These are phyloP conservation scores for Istiophorus platypterus DNA, from an alignment of 2,113 vertebrate genomes.

Conservation along the genomic window DNA sequence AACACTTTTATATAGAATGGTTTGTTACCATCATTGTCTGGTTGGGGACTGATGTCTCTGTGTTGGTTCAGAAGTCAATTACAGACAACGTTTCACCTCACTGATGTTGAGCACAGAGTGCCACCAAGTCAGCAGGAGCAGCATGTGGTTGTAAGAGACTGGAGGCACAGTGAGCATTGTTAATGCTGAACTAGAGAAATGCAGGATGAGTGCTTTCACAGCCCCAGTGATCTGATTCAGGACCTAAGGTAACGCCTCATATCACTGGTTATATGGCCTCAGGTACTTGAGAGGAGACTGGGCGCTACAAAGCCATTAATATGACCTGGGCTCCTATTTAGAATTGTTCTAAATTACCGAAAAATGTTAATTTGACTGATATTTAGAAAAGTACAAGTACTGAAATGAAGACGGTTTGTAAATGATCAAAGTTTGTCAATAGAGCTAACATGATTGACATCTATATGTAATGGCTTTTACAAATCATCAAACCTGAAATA, in stretches of 20 bases:
- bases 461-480: constrained; percentile 45
- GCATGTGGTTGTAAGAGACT: constrained; percentile 57
- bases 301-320: background rate
- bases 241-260: constrained; percentile 22
- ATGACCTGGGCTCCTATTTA: constrained; percentile 34
- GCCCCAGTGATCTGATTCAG: constrained; percentile 40
- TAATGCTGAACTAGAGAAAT: constrained; percentile 41
- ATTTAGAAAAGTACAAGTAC: constrained; percentile 31
- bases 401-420: constrained; percentile 8
- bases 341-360: background rate
- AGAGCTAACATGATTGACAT: background rate
- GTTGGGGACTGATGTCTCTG: constrained; percentile 28
- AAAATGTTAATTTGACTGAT: constrained; percentile 4
- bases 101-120: constrained; percentile 27
- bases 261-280: constrained; percentile 15
- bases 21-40: constrained; percentile 23
- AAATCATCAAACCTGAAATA: constrained; percentile 55
- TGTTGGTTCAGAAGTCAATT: constrained; percentile 36
- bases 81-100: constrained; percentile 29
- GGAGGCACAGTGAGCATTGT: constrained; percentile 71
- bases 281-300: background rate
- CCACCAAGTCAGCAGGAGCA: constrained; percentile 53
- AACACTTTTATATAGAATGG: constrained; percentile 31
- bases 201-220: constrained; percentile 51
- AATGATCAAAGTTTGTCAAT: constrained; percentile 4